phyloP scores from a whole-genome alignment of 2,888 invertebrate genomes.

The Hymenopus coronatus region DNA sequence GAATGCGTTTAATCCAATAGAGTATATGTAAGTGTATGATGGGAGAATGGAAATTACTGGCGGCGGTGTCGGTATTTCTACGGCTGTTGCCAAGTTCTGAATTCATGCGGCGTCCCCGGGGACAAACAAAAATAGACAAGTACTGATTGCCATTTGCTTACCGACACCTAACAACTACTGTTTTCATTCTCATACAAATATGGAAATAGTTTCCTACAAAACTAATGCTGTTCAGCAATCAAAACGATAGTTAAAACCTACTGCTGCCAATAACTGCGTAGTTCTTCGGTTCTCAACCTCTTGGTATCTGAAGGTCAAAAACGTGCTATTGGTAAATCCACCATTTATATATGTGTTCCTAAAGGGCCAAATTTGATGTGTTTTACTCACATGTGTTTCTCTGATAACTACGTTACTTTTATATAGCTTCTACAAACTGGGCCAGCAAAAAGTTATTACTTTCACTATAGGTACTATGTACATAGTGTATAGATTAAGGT shows the following conservation, averaged over 20 bases:
- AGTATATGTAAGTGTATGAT: not conserved
- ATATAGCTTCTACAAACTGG: no score
- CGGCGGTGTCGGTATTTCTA: not conserved
- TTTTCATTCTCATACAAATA: not conserved
- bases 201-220: not conserved
- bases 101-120: not conserved
- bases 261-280: no score
- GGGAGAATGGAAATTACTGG: not conserved
- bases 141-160: not conserved
- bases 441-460: no score
- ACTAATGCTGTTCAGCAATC: not conserved
- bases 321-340: no score
- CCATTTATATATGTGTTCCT: no score
- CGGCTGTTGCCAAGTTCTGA: not conserved
- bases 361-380: no score
- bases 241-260: not conserved
- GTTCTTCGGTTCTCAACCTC: no score
- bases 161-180: not conserved
- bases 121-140: slow-evolving; percentile 19
- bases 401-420: no score
- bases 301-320: no score
- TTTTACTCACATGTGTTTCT: no score
- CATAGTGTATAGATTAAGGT: no score
- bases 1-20: not conserved
- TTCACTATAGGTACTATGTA: no score